Base-by-base conservation (phyloP, 2,113 vertebrate genomes). In the Zootoca vivipara region DNA sequence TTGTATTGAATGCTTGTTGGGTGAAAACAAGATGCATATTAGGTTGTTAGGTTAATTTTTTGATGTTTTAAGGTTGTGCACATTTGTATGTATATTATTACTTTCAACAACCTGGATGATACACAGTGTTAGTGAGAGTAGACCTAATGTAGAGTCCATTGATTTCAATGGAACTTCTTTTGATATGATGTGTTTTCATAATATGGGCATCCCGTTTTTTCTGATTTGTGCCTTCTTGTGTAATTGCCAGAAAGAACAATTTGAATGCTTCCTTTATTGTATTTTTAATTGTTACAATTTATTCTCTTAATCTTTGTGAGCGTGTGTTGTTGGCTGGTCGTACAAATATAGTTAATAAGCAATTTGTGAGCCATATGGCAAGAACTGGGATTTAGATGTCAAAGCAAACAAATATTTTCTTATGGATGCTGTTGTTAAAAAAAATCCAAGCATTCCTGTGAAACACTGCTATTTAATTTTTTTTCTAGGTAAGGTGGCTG, bases 401-500 rank as follows among this genome's bases (percentile, higher is more conserved):
- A 38, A 22, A 26, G 56, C 30, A 73, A 84, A 84, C 10, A 28
- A 10, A 20, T 72, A 4, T 70, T 30, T 62, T 64, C 64, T 1
- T 85, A 5, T 26, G 13, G 46, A 84, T 72, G n/a, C 12, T 40
- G n/a, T 20, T 46, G 8, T 40, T 78, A 10, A 65, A 56, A 35
- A 72, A 52, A 78, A 10, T 2, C 3, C 18, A 85, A 78, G 4
- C 18, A 24, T 58, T 38, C 20, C 65, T 7, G 18, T 69, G 16
- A 46, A 67, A 46, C 0, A 3, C 22, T 16, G 13, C 40, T 35
- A 20, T 67, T 82, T 82, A 46, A 52, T 3, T 12, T 28, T 5
- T 40, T 33, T 46, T 28, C n/a, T 28, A 99, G 98, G 98, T 99
- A 84, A 95, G 96, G 42, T 99, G 98, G 98, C 94, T 97, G 28